These are phyloP conservation scores for Hippocampus zosterae DNA, from an alignment of 2,113 vertebrate species.

Conservation along the genomic window DNA sequence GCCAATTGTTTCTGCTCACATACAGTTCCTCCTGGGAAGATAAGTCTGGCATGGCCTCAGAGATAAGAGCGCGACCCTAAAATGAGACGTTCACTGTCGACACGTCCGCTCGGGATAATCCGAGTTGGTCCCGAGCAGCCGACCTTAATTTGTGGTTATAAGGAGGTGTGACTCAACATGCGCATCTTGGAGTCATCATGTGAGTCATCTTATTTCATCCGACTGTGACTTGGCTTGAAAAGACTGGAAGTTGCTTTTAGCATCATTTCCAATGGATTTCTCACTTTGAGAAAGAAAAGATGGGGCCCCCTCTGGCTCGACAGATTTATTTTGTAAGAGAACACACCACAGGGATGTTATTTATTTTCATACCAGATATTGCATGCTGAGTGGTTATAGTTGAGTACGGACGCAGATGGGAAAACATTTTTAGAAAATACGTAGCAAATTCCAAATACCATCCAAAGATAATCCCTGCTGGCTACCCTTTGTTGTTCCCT, in stretches of 20 bases:
- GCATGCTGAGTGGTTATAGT: background rate
- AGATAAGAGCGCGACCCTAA: constrained; percentile 70
- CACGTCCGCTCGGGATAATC: constrained; percentile 27
- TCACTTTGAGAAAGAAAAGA: constrained; percentile 41
- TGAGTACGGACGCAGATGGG: background rate
- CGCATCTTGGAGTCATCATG: constrained; percentile 44
- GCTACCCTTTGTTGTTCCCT: background rate
- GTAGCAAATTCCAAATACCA: background rate
- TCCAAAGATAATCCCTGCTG: background rate
- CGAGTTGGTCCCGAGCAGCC: background rate
- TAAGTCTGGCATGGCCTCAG: constrained; percentile 63
- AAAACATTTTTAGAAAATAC: background rate
- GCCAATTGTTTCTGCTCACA: constrained; percentile 76
- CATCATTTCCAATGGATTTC: constrained; percentile 55
- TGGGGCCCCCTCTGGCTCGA: constrained; percentile 9
- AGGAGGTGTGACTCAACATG: constrained; percentile 45
- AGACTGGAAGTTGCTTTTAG: constrained; percentile 59
- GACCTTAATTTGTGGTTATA: background rate
- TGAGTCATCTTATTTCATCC: constrained; percentile 59
- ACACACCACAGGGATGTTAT: constrained; percentile 16
- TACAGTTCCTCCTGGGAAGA: constrained; percentile 75
- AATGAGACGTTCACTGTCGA: constrained; percentile 66
- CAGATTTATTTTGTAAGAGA: background rate
- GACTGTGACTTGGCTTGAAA: constrained; percentile 47
- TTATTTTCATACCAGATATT: background rate